Conservation (phyloP, 2,888 invertebrate genomes). For the Loripinus fragilis region DNA sequence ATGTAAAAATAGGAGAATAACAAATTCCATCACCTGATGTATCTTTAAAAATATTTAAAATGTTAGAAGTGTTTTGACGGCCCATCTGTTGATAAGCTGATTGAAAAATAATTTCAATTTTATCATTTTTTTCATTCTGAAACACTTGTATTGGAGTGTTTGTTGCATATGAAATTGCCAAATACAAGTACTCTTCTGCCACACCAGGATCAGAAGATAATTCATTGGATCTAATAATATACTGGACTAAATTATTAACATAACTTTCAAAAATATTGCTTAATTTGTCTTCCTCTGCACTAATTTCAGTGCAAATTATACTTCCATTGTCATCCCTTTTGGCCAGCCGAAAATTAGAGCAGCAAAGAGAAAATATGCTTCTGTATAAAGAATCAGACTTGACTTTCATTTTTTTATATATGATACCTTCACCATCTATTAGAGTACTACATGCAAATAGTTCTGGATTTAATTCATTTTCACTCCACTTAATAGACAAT, state of each 20-base stretch:
- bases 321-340: neutral
- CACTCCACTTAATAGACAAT: neutral
- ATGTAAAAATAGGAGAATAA: neutral
- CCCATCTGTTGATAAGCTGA: neutral
- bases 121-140: neutral
- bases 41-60: neutral
- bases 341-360: neutral
- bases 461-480: neutral
- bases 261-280: too few species aligned
- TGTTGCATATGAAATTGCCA: neutral
- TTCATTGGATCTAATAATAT: neutral
- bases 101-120: constrained; percentile 1
- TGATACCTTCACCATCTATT: too few species aligned
- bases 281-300: too few species aligned
- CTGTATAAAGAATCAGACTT: neutral
- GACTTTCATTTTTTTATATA: neutral
- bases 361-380: neutral
- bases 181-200: neutral
- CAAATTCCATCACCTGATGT: neutral
- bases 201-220: neutral
- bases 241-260: neutral
- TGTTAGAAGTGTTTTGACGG: neutral
- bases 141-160: neutral
- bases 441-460: neutral
- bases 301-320: neutral